Percentiles rank a stretch among this genome's conserved stretches.
phyloP scores from a whole-genome alignment of 2,888 invertebrate genomes.

The Cybosia mesomella region DNA sequence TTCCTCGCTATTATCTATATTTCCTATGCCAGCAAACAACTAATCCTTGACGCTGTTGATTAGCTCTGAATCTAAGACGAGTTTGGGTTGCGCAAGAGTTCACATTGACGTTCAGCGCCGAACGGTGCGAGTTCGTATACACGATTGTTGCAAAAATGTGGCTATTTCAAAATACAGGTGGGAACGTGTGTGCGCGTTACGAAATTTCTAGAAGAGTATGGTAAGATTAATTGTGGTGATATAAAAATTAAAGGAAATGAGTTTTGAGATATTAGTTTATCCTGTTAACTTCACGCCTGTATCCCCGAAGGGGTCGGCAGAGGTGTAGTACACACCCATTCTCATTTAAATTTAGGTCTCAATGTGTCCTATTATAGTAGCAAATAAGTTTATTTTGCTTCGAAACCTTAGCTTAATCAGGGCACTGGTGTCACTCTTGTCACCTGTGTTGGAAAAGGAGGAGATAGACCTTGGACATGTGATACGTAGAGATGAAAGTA shows the following conservation, averaged over 20 bases:
- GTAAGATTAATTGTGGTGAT: constrained; percentile 11
- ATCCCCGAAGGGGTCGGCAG: no score
- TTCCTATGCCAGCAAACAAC: constrained; percentile 58
- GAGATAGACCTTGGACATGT: no score
- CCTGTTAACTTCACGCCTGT: no score
- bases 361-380: no score
- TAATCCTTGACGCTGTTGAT: constrained; percentile 43
- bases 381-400: no score
- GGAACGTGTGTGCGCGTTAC: constrained; percentile 13
- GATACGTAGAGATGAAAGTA: no score
- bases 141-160: constrained; percentile 21
- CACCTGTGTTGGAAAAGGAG: background rate
- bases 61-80: constrained; percentile 28
- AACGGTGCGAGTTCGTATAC: constrained; percentile 8
- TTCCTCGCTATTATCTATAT: constrained; percentile 76
- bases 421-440: background rate
- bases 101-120: constrained; percentile 8
- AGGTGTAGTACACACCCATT: no score
- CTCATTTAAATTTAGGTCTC: no score
- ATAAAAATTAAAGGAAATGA: constrained; percentile 5
- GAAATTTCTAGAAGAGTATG: constrained; percentile 14
- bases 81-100: constrained; percentile 28
- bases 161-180: constrained; percentile 13
- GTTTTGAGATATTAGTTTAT: background rate
- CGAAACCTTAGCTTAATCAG: background rate